Evolutionary conservation across 2,113 vertebrate genomes (phyloP), one percentile per base, ranked within the genome.

Genomic region (Myotis davidii): DNA sequence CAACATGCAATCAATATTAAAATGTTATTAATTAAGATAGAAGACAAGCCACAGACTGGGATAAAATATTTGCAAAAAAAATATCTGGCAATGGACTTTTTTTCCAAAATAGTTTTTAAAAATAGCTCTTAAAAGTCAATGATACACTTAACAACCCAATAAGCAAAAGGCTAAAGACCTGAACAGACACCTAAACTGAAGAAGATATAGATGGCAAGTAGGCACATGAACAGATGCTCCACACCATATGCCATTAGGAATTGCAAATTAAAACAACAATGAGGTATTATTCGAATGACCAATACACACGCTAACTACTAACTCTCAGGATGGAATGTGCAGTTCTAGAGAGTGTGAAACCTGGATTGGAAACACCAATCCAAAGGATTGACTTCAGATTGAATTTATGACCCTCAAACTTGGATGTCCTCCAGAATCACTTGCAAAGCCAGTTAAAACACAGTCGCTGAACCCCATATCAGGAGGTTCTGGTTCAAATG

Each of bases 281-380:
- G 25, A 61, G 4, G 32, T 86, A 10, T 9, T 86, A 10, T 13
- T 13, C 39, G n/a, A 17, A 0, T 37, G 17, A 9, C 39, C 17
- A 7, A 3, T 4, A 39, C 8, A 5, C 11, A 45, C 8, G 9
- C 14, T 32, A 14, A 50, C 13, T 37, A 21, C 42, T 42, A 9
- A 23, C 16, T 11, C 1, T 11, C 20, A 2, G 0, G 1, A 25
- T 12, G 11, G 27, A 14, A 39, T 37, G 4, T 6, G 39, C 5
- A 52, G 29, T 20, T 70, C 34, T n/a, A 72, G 32, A 14, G 65
- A n/a, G 17, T 52, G 34, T 23, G 34, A 64, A 32, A 27, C 78
- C 2, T 21, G 23, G 5, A 25, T 83, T n/a, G 17, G 8, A 39
- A 70, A 42, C 69, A 72, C 0, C 7, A 91, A 37, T 17, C 29